Base-by-base conservation (phyloP, 2,888 invertebrate genomes). In the Cactoblastis cactorum region DNA sequence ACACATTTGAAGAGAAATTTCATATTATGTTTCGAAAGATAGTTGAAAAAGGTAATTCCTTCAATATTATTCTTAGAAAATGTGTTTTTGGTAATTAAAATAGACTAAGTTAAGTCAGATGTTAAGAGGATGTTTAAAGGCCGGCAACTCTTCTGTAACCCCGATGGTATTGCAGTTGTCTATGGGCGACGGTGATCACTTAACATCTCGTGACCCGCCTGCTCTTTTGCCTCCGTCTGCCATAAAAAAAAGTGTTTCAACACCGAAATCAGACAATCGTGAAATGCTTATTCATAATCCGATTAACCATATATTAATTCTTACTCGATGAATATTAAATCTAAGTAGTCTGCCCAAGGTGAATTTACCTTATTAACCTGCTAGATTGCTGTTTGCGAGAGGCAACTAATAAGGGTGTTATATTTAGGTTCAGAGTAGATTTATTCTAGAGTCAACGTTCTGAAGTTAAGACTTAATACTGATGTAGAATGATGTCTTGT, bases 361-460 rank as follows among this genome's bases (percentile, higher is more conserved):
- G 28, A 43, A 43, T 32, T 43, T 24, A 43, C 17, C 43, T 43
- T 28, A 43, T 43, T 43, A 41, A 28, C 43, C 28, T 43, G 14
- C 17, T 8, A 43, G 43, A 43, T 43, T 28, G 43, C 11, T 28
- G 28, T 43, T 22, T 43, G 43, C 43, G 15, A 28, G 43, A 43
- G 28, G 24, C 43, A 32, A 43, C 43, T 43, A 43, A 43, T 43
- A 43, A 43, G 43, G 43, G 43, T 14, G 15, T 15, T 43, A 38
- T 38, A 24, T 43, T 28, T 28, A 28, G 17, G 14, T 12, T 1
- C 17, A 37, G 9, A 17, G 17, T 3, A 17, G 37, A 37, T 4
- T 12, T 17, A 5, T 6, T 12, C 15, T 11, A 37, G 37, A 37
- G 17, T 17, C 17, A 8, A 6, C 9, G 17, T 2, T 11, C 8